Evolutionary conservation across 2,113 vertebrate genomes (phyloP), one percentile per base, ranked within the genome.

Genomic region (Phrynosoma blainvillii): DNA sequence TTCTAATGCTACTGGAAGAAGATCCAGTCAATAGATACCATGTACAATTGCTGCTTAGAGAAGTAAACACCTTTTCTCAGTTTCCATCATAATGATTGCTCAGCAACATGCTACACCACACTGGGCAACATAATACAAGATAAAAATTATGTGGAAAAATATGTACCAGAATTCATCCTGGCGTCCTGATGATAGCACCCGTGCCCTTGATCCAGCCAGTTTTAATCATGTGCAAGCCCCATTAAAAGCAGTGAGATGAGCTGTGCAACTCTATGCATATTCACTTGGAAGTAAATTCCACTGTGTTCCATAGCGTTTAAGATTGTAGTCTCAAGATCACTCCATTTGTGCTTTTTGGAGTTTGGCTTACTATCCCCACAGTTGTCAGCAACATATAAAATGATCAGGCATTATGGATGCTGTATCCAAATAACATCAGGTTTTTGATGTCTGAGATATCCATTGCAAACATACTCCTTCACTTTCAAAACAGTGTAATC

Each of bases 31-130:
- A 40, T 56, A 73, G 21, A 79, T 27, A 4, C 12, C 3, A 27
- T 86, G 65, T 18, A 12, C 25, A 80, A 68, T 47, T 42, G 30
- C 68, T 40, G 42, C 59, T 83, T 83, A 83, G 65, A 11, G n/a
- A 78, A 77, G 40, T 84, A 40, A 88, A 27, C 30, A 66, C 40
- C 56, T 81, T 85, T 85, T 47, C 75, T 85, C 70, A 54, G 21
- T 68, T 30, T 81, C 78, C 71, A 81, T n/a, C 23, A 42, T 81
- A 47, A 68, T 77, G 59, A 89, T 42, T 77, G 42, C 65, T 71
- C 52, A 84, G 62, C 79, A 82, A 79, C 75, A 79, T 73, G 5
- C 23, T 5, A 4, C 65, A 79, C 62, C 47, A 70, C 62, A 56
- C 75, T 59, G 25, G n/a, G 82, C 47, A 84, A 71, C 87, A 78